Percentiles rank a stretch among this genome's conserved stretches.
These are phyloP conservation scores for Holacanthus passer DNA, from an alignment of 2,113 vertebrate species.

Conservation along the genomic window DNA sequence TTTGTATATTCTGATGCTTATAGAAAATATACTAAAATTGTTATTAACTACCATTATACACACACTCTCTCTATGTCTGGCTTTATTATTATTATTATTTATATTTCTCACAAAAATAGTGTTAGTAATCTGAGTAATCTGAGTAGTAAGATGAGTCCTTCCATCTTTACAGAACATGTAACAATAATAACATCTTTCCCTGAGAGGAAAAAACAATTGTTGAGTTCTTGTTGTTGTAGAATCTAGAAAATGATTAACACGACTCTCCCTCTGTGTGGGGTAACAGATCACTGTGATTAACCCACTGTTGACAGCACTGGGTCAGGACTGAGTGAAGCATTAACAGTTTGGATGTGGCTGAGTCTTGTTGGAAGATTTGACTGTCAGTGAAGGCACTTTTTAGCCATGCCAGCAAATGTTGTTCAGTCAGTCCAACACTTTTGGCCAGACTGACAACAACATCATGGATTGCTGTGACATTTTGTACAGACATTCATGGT, in stretches of 20 bases:
- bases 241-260: constrained; percentile 73
- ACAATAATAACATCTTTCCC: background rate
- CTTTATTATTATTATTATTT: too few species aligned
- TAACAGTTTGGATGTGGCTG: background rate
- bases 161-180: background rate
- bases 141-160: background rate
- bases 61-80: background rate
- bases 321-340: constrained; percentile 31
- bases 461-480: too few species aligned
- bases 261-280: constrained; percentile 60
- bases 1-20: background rate
- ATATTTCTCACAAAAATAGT: background rate
- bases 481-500: background rate
- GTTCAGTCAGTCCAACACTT: background rate
- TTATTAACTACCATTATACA: background rate
- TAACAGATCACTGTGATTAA: constrained; percentile 40
- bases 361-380: background rate
- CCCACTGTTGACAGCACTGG: background rate
- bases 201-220: background rate
- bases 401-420: background rate
- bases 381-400: background rate
- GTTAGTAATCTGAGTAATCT: too few species aligned
- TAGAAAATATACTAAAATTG: background rate
- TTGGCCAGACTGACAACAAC: background rate
- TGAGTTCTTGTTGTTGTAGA: constrained; percentile 38